Conservation (phyloP, 1,140 invertebrate species). For the Heliothis subflexa region DNA sequence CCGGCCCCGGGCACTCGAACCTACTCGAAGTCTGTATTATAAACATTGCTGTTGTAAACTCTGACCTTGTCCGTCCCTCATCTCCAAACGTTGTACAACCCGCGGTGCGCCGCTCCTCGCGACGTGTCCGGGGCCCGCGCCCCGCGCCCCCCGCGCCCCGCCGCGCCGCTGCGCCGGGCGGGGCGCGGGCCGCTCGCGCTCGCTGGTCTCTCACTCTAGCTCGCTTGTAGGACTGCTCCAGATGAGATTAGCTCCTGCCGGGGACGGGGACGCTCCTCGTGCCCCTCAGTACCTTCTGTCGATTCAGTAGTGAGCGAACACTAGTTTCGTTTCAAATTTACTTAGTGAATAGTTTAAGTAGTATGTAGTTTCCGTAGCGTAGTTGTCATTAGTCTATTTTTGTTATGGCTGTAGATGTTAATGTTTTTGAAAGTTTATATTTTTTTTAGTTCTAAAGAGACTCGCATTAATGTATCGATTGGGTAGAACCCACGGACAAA, state of each 20-base stretch:
- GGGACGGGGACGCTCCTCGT: conserved; percentile 43
- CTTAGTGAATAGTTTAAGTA: conserved; percentile 82
- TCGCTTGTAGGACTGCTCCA: conserved; percentile 69
- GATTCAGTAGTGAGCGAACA: conserved; percentile 79
- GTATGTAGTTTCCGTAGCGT: conserved; percentile 81
- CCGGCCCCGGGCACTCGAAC: conserved; percentile 57
- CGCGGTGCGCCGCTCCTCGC: conserved; percentile 45
- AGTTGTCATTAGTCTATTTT: conserved; percentile 85
- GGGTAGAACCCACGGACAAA: conserved; percentile 63
- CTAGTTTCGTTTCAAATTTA: conserved; percentile 82
- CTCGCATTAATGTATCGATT: conserved; percentile 68
- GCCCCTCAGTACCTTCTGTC: conserved; percentile 61
- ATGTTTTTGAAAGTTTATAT: conserved; percentile 85
- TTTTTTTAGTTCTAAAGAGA: conserved; percentile 77
- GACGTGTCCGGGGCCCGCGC: conserved; percentile 45
- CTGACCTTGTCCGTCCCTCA: conserved; percentile 50
- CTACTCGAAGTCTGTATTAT: conserved; percentile 52
- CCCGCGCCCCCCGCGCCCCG: conserved; percentile 44
- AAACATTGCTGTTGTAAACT: conserved; percentile 50
- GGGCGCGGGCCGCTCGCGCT: conserved; percentile 49
- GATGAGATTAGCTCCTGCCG: conserved; percentile 67
- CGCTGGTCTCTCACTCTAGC: conserved; percentile 58
- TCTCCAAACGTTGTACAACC: conserved; percentile 33
- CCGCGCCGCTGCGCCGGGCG: conserved; percentile 39
- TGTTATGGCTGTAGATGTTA: conserved; percentile 86